Percentiles rank a stretch among this genome's conserved stretches.
Evolutionary conservation across 2,113 vertebrate genomes (phyloP).

Genomic region (Gopherus flavomarginatus): DNA sequence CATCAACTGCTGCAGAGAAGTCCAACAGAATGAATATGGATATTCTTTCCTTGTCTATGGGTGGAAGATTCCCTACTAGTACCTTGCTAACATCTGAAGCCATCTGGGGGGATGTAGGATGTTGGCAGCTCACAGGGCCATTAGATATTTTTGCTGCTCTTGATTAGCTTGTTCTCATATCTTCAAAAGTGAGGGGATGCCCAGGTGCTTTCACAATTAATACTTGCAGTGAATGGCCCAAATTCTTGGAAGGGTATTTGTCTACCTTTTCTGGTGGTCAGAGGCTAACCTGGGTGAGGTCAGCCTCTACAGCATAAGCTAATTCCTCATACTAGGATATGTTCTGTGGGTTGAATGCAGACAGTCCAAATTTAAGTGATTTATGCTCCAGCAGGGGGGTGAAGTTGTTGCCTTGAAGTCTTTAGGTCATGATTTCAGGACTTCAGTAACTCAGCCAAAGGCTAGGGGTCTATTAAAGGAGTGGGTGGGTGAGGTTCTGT

Average conservation of each 20-base stretch:
- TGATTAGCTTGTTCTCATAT: background rate
- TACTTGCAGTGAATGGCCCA: background rate
- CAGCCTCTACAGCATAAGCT: background rate
- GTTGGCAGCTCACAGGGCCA: background rate
- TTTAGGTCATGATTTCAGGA: background rate
- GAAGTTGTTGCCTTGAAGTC: background rate
- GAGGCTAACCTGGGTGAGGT: background rate
- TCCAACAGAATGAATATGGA: background rate
- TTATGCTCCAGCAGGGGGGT: background rate
- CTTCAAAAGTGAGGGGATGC: background rate
- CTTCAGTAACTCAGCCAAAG: background rate
- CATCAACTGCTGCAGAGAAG: background rate
- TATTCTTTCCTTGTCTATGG: background rate
- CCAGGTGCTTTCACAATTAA: background rate
- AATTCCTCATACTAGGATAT: background rate
- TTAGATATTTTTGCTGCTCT: background rate
- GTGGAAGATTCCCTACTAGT: background rate
- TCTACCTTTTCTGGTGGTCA: background rate
- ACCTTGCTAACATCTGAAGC: background rate
- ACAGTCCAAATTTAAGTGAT: background rate
- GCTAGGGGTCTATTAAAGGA: background rate
- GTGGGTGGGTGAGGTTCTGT: background rate
- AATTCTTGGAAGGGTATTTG: background rate
- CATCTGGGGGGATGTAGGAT: background rate
- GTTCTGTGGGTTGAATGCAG: background rate